Evolutionary conservation across 2,888 invertebrate genomes (phyloP), one percentile per base, ranked within the genome.

Genomic region (Lasioglossum malachurum): DNA sequence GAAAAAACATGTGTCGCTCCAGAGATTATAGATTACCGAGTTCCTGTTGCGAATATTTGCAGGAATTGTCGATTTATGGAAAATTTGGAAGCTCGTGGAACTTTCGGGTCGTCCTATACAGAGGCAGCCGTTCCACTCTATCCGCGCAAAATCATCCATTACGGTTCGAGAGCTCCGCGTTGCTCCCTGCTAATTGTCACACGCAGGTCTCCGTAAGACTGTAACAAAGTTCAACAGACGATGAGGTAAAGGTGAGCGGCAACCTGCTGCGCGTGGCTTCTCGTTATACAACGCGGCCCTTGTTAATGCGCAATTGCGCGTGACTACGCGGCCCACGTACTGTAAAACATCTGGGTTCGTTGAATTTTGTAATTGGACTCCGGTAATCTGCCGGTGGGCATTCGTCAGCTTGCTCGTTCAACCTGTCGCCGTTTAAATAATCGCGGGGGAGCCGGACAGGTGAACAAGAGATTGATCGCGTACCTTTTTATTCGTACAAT

Each of bases 251-350:
- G 83, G 81, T 82, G 79, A 80, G 78, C 67, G 78, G 60, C 75
- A 35, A 49, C 31, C 80, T 49, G 75, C 80, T 49, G 75, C 80
- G 67, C 87, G 81, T 72, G 83, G 53, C 67, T 81, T 74, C 81
- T 60, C 78, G 77, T 87, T 87, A 84, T 83, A 60, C 69, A 79
- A 57, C 64, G 69, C 64, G 72, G n/a, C 64, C 79, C 81, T 76
- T 73, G 57, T 77, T 83, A 86, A 86, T 87, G 83, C 80, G 83
- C 80, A 86, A 83, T 87, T 82, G 77, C 74, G 87, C 87, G 81
- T 83, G 71, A 83, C 75, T 64, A 79, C 74, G 77, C 71, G 87
- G 76, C 44, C 77, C 78, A 69, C 64, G 72, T 79, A 81, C 78
- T 73, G 83, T 81, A 49, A 87, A 87, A 83, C 71, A 75, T 74